Conservation (phyloP, 2,888 invertebrate genomes). For the Xestobium rufovillosum region DNA sequence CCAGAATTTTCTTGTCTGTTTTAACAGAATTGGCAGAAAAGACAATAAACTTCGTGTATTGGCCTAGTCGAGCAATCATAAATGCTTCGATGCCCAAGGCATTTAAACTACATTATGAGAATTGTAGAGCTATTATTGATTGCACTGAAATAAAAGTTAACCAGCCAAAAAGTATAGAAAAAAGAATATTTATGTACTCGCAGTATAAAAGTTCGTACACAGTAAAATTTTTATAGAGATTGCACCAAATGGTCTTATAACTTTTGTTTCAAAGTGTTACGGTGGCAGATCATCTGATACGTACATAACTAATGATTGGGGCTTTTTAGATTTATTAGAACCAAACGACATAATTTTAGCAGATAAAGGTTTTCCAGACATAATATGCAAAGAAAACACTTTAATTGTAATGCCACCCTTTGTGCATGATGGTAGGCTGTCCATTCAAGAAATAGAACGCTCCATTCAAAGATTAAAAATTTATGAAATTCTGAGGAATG, state of each 20-base stretch:
- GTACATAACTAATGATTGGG: constrained; percentile 5
- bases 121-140: constrained; percentile 13
- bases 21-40: background rate
- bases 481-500: background rate
- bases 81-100: constrained; percentile 5
- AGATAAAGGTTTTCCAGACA: constrained; percentile 6
- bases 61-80: constrained; percentile 5
- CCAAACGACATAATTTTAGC: constrained; percentile 1
- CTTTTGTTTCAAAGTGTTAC: constrained; percentile 8
- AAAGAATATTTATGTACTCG: constrained; percentile 9
- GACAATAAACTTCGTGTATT: constrained; percentile 4
- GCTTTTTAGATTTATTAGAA: background rate
- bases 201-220: constrained; percentile 8
- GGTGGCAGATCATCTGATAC: constrained; percentile 13
- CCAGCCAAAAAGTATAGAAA: constrained; percentile 3
- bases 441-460: constrained; percentile 5
- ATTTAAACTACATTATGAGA: constrained; percentile 8
- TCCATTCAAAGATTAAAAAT: background rate
- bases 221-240: constrained; percentile 9
- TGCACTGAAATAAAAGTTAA: constrained; percentile 11
- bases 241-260: too few relatives aligned
- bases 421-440: constrained; percentile 4
- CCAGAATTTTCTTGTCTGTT: background rate
- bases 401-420: constrained; percentile 8
- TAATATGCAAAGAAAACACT: constrained; percentile 1